Evolutionary conservation across 2,888 invertebrate genomes (phyloP).

Genomic region (Drosophila merina): DNA sequence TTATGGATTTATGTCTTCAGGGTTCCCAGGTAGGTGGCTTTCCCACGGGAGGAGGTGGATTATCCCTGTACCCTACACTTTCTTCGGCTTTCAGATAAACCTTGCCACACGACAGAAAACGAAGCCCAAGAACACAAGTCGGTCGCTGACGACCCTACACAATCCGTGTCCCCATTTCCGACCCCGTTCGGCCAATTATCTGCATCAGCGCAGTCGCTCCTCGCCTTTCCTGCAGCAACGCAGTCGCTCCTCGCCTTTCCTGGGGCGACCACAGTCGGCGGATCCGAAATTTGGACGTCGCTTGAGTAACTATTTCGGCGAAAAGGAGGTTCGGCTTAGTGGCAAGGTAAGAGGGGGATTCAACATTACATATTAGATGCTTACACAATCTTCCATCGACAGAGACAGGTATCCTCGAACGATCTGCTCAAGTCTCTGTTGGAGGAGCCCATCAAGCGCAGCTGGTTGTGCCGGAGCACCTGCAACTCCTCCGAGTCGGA

Average conservation of each 20-base stretch:
- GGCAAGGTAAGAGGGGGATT: conserved; percentile 48
- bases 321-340: conserved; percentile 58
- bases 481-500: conserved; percentile 78
- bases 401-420: conserved; percentile 81
- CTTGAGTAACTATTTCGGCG: conserved; percentile 61
- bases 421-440: conserved; percentile 82
- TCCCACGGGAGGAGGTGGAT: neutral
- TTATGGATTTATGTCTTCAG: conserved; percentile 84
- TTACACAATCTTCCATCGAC: neutral
- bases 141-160: conserved; percentile 68
- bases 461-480: conserved; percentile 84
- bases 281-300: conserved; percentile 80
- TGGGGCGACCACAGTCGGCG: conserved; percentile 82
- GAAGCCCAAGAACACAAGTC: conserved; percentile 79
- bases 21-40: conserved; percentile 82
- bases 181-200: conserved; percentile 82
- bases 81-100: conserved; percentile 79
- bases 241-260: conserved; percentile 77
- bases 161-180: conserved; percentile 63
- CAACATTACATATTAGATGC: neutral
- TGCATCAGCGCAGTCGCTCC: conserved; percentile 74
- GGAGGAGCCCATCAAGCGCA: conserved; percentile 84
- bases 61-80: neutral
- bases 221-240: conserved; percentile 80
- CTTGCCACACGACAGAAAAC: conserved; percentile 83